Evolutionary conservation across 1,140 invertebrate species (phyloP).

Genomic region (Bicyclus anynana): DNA sequence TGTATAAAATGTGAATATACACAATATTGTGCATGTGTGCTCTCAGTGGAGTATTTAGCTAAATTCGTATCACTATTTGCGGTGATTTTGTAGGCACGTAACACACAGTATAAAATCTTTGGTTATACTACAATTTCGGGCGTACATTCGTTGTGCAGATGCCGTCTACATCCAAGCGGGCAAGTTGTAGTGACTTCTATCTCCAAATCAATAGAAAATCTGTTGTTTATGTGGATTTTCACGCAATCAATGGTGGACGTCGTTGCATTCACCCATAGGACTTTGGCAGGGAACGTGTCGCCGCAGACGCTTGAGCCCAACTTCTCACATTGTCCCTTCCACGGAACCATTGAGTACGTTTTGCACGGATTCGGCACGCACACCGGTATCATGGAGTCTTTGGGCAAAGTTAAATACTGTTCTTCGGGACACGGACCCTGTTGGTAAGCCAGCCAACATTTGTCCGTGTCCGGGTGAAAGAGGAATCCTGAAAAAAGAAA

Average conservation of each 20-base stretch:
- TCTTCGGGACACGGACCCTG: conserved; percentile 79
- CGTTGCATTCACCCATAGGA: conserved; percentile 72
- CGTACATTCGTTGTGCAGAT: conserved; percentile 40
- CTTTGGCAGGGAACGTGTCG: conserved; percentile 35
- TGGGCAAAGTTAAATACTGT: conserved; percentile 78
- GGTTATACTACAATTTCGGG: not conserved
- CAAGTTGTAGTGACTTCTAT: conserved; percentile 24
- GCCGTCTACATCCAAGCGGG: conserved; percentile 48
- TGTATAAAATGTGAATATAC: too few relatives aligned
- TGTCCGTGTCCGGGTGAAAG: conserved; percentile 79
- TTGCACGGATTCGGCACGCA: conserved; percentile 80
- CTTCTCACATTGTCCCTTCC: conserved; percentile 71
- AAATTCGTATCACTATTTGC: too few relatives aligned
- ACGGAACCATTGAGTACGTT: conserved; percentile 69
- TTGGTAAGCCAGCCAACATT: conserved; percentile 79
- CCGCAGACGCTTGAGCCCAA: conserved; percentile 66
- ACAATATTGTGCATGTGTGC: too few relatives aligned
- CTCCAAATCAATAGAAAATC: conserved; percentile 30
- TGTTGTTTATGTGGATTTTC: conserved; percentile 46
- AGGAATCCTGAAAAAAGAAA: conserved; percentile 70
- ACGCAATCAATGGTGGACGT: conserved; percentile 70
- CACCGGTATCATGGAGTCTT: conserved; percentile 74
- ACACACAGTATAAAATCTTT: too few relatives aligned
- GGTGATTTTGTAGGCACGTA: too few relatives aligned
- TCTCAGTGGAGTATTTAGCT: too few relatives aligned